A percentile compares a stretch with the other conserved stretches of the same genome.
Evolutionary conservation across 2,888 invertebrate genomes (phyloP).

Genomic region (Autographa gamma): DNA sequence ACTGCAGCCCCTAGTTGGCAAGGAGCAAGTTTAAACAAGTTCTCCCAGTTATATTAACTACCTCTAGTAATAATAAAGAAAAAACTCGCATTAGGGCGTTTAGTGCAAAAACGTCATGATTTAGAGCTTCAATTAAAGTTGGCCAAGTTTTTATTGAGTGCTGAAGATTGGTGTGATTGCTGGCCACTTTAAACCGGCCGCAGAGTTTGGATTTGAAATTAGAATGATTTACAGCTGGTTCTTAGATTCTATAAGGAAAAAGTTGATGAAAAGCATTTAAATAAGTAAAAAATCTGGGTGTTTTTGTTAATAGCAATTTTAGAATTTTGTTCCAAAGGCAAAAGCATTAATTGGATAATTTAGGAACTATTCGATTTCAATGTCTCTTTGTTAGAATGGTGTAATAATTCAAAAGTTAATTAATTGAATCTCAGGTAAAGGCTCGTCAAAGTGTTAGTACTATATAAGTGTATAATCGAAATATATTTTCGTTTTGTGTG

Average conservation of each 20-base stretch:
- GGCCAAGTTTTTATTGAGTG: conserved; percentile 53
- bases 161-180: conserved; percentile 32
- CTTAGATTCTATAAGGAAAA: background rate
- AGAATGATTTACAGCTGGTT: conserved; percentile 10
- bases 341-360: too few relatives aligned
- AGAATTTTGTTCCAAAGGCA: too few relatives aligned
- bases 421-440: too few relatives aligned
- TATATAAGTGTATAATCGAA: background rate
- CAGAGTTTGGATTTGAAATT: conserved; percentile 21
- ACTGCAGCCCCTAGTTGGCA: conserved; percentile 23
- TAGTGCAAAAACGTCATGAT: conserved; percentile 57
- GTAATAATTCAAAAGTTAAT: too few relatives aligned
- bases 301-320: too few relatives aligned
- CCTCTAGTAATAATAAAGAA: conserved; percentile 56
- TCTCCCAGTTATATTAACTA: conserved; percentile 54
- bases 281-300: too few relatives aligned
- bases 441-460: too few relatives aligned
- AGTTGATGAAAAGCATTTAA: background rate
- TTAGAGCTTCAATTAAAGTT: conserved; percentile 57
- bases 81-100: conserved; percentile 59
- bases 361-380: too few relatives aligned
- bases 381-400: too few relatives aligned
- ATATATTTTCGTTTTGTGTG: background rate
- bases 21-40: conserved; percentile 59
- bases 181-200: conserved; percentile 11